A percentile compares a stretch with the other conserved stretches of the same genome.
Evolutionary conservation across 2,113 vertebrate species (phyloP).

Genomic region (Chamaea fasciata): DNA sequence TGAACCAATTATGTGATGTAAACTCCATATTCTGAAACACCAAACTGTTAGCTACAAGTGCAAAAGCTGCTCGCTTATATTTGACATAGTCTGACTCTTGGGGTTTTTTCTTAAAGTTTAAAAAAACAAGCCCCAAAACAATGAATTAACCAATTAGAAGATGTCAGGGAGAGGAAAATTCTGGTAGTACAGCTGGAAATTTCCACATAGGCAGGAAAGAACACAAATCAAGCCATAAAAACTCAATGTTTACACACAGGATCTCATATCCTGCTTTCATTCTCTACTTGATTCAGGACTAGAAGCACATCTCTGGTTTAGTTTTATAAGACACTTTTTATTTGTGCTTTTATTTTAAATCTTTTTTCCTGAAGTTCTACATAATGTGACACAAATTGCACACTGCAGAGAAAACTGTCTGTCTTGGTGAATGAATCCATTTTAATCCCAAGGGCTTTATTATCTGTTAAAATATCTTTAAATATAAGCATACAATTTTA

Average conservation of each 20-base stretch:
- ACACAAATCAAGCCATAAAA: constrained; percentile 26
- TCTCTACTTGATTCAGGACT: constrained; percentile 24
- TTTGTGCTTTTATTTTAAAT: constrained; percentile 53
- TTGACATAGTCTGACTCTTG: constrained; percentile 25
- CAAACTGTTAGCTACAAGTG: constrained; percentile 19
- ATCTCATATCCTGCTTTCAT: constrained; percentile 40
- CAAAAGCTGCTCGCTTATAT: constrained; percentile 42
- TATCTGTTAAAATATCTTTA: constrained; percentile 74
- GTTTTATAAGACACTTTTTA: constrained; percentile 52
- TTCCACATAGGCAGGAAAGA: background rate
- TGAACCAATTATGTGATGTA: background rate
- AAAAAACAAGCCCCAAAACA: background rate
- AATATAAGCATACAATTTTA: constrained; percentile 70
- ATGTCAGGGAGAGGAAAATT: background rate
- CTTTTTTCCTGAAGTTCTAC: constrained; percentile 48
- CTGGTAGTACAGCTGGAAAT: constrained; percentile 38
- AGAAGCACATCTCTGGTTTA: constrained; percentile 9
- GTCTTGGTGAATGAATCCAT: constrained; percentile 67
- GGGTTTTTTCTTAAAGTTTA: constrained; percentile 17
- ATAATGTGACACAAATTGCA: constrained; percentile 74
- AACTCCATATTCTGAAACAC: background rate
- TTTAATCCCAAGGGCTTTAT: constrained; percentile 74
- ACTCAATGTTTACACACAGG: constrained; percentile 39
- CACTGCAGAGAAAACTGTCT: constrained; percentile 59
- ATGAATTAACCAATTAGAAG: background rate